A percentile compares a stretch with the other conserved stretches of the same genome.
Conservation (phyloP, 2,113 vertebrate species). For the Numida meleagris region DNA sequence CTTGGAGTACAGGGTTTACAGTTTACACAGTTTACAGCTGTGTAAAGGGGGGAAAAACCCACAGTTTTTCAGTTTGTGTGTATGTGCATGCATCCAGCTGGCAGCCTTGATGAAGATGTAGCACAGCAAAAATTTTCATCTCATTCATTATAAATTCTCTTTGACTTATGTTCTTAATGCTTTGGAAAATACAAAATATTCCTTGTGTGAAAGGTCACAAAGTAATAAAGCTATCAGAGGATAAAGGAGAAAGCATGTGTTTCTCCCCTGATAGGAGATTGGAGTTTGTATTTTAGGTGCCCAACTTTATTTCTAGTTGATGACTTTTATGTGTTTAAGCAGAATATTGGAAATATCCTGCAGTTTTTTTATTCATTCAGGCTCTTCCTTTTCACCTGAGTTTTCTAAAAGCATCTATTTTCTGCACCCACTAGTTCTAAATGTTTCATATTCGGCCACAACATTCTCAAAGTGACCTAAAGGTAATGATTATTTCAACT, state of each 20-base stretch:
- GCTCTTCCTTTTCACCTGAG: neutral
- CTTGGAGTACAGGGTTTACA: neutral
- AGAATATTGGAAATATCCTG: neutral
- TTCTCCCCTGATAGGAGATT: neutral
- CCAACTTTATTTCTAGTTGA: neutral
- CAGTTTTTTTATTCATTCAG: neutral
- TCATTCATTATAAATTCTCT: neutral
- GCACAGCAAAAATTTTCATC: neutral
- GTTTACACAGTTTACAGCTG: too few species aligned
- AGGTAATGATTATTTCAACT: constrained; percentile 60
- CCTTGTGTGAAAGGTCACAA: neutral
- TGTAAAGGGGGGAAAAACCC: neutral
- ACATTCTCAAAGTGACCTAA: constrained; percentile 14
- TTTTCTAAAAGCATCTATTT: neutral
- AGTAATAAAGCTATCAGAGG: neutral
- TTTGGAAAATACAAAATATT: neutral
- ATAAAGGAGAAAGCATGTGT: neutral
- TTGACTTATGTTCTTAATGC: neutral
- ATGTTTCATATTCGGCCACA: neutral
- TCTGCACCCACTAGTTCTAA: neutral
- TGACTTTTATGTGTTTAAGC: neutral
- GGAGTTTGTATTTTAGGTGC: neutral
- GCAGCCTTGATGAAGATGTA: neutral
- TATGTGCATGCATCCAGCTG: neutral
- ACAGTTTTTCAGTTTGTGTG: neutral